phyloP scores from a whole-genome alignment of 2,113 vertebrate genomes.

The Gymnobelideus leadbeateri region DNA sequence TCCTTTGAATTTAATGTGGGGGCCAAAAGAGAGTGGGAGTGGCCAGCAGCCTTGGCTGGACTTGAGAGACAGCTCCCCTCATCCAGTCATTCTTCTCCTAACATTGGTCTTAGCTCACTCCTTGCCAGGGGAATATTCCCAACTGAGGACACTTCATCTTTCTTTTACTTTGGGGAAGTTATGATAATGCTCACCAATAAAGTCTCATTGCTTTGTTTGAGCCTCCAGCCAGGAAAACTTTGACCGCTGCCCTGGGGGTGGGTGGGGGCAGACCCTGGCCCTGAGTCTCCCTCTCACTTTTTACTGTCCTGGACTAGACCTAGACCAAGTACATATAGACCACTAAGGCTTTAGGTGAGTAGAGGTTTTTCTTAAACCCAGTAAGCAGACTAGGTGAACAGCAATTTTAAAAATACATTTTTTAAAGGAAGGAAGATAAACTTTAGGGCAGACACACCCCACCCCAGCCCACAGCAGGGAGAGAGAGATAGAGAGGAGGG shows the following conservation, averaged over 20 bases:
- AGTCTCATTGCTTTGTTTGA: background rate
- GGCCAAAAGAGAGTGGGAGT: background rate
- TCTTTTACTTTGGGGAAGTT: background rate
- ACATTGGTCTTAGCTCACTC: background rate
- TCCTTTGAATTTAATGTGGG: background rate
- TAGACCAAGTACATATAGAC: too few relatives aligned
- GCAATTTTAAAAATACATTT: background rate
- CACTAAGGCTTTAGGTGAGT: background rate
- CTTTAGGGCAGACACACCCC: background rate
- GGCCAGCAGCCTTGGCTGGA: too few relatives aligned
- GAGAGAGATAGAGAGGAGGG: accelerated
- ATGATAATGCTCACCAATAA: background rate
- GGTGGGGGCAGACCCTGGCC: too few relatives aligned
- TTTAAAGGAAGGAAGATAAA: background rate
- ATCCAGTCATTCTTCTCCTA: background rate
- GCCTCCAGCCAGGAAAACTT: background rate
- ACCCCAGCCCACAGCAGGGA: too few relatives aligned
- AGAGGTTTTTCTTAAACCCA: too few relatives aligned
- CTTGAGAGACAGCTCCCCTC: too few relatives aligned
- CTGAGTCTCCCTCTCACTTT: background rate
- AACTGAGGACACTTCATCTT: background rate
- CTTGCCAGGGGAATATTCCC: background rate
- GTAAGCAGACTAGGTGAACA: background rate
- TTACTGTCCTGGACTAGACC: background rate
- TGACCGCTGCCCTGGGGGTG: too few relatives aligned